These are phyloP conservation scores for Musca vetustissima DNA, from an alignment of 1,140 invertebrate species.

Conservation along the genomic window DNA sequence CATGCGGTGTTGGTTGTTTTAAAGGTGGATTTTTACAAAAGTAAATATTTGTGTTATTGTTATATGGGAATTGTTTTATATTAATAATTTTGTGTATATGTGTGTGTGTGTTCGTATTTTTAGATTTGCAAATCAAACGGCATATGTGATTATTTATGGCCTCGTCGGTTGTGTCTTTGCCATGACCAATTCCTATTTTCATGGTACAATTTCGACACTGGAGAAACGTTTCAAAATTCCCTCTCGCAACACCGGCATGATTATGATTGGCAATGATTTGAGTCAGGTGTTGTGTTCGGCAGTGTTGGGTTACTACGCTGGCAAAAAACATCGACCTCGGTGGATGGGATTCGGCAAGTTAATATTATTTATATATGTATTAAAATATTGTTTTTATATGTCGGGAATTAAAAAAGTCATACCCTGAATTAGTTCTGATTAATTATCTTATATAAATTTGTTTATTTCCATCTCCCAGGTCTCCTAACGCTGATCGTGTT, in stretches of 20 bases:
- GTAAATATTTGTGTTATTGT: no score
- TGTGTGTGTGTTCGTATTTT: background rate
- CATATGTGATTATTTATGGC: conserved; percentile 72
- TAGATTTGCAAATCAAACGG: conserved; percentile 70
- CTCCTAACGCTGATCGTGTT: conserved; percentile 68
- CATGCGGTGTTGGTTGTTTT: conserved; percentile 65
- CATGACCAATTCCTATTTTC: conserved; percentile 74
- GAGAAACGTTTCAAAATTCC: conserved; percentile 81
- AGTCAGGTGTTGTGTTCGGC: conserved; percentile 39
- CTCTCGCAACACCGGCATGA: conserved; percentile 70
- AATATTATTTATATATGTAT: no score
- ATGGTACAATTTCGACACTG: conserved; percentile 74
- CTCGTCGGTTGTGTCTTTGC: conserved; percentile 69
- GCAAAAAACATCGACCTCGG: conserved; percentile 43
- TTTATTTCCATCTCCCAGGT: conserved; percentile 49
- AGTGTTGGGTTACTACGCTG: conserved; percentile 42
- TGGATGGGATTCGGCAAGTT: conserved; percentile 47
- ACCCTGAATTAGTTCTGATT: no score
- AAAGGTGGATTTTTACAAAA: conserved; percentile 60
- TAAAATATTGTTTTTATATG: no score
- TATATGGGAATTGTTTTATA: background rate
- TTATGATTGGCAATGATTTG: conserved; percentile 68
- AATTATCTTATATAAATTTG: no score
- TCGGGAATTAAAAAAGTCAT: no score
- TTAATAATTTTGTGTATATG: background rate